These are phyloP conservation scores for Bergia sp. DNA, from an alignment of 92 coral and sea anemone species.

Conservation along the genomic window DNA sequence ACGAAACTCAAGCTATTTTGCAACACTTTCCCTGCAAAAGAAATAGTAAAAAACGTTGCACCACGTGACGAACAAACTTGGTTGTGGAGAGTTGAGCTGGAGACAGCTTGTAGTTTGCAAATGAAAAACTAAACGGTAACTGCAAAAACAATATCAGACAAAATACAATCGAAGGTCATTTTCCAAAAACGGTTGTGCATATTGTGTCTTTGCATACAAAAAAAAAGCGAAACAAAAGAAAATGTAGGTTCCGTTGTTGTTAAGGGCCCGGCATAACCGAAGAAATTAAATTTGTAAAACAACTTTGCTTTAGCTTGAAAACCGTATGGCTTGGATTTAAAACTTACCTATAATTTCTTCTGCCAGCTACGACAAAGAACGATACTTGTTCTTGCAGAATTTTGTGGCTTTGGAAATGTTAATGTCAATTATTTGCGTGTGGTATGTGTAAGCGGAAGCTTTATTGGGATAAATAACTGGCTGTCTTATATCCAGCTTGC, in stretches of 20 bases:
- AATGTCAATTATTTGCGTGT: conserved; percentile 37
- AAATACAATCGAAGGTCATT: neutral
- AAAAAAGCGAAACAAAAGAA: no score
- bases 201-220: neutral
- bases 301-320: neutral
- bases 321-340: neutral
- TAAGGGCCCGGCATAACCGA: neutral
- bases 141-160: neutral
- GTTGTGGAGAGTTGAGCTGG: no score
- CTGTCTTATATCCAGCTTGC: conserved; percentile 2
- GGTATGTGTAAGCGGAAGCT: conserved; percentile 30
- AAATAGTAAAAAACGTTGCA: no score
- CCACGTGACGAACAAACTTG: no score
- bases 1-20: no score
- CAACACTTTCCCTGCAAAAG: no score
- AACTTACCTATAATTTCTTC: neutral
- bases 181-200: neutral
- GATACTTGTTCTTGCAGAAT: neutral
- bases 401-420: neutral
- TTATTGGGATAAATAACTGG: neutral
- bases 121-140: no score
- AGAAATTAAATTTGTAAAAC: neutral
- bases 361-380: neutral
- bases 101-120: no score
- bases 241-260: neutral